phyloP scores from a whole-genome alignment of 2,888 invertebrate genomes.

The Creontiades dilutus region DNA sequence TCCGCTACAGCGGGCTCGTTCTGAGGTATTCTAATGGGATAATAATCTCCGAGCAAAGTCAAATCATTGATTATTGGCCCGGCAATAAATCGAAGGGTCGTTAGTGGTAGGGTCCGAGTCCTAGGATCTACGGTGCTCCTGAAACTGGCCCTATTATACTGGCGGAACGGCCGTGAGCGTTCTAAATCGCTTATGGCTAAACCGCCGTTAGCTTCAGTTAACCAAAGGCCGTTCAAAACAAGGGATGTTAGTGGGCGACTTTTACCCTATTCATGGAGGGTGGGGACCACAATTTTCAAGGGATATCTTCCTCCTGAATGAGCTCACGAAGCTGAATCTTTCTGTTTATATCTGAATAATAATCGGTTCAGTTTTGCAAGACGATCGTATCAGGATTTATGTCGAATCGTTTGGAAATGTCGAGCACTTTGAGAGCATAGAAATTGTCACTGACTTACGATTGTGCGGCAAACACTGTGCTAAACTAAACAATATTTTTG shows the following conservation, averaged over 20 bases:
- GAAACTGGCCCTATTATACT: slow-evolving; percentile 12
- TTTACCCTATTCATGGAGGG: too few relatives aligned
- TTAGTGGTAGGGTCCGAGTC: slow-evolving; percentile 11
- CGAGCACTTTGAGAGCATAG: too few relatives aligned
- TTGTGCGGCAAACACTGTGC: too few relatives aligned
- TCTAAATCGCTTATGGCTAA: neutral
- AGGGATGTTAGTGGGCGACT: neutral
- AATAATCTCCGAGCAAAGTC: slow-evolving; percentile 34
- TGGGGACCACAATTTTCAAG: neutral
- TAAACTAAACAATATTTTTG: too few relatives aligned
- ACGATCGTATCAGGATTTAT: too few relatives aligned
- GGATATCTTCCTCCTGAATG: too few relatives aligned
- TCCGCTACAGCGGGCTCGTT: neutral
- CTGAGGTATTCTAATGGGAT: slow-evolving; percentile 41
- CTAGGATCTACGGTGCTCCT: neutral
- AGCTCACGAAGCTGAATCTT: too few relatives aligned
- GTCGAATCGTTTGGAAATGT: too few relatives aligned
- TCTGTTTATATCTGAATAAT: too few relatives aligned
- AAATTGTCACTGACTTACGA: too few relatives aligned
- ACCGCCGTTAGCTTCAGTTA: neutral
- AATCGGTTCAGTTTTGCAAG: too few relatives aligned
- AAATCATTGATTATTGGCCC: slow-evolving; percentile 54
- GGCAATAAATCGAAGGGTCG: slow-evolving; percentile 5
- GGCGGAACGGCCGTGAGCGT: neutral
- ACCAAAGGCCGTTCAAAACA: slow-evolving; percentile 1